These are phyloP conservation scores for Apistogramma diplotaenia DNA, from an alignment of 2,113 vertebrate species.

Conservation along the genomic window DNA sequence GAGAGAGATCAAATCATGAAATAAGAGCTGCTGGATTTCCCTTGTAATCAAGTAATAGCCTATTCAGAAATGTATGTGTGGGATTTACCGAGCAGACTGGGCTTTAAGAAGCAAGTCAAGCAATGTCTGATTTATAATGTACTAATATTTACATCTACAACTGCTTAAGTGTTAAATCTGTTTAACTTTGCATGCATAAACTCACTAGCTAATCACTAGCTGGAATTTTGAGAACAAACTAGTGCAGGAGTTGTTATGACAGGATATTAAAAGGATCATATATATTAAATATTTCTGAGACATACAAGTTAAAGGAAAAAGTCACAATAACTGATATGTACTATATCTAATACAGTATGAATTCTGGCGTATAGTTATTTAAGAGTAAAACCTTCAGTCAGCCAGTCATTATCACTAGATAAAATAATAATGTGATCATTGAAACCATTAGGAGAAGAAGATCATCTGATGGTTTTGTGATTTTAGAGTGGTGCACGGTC, in stretches of 20 bases:
- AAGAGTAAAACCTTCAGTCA: background rate
- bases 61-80: background rate
- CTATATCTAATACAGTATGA: fast-evolving
- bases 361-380: background rate
- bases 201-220: background rate
- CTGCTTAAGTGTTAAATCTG: background rate
- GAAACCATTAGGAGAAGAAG: fast-evolving
- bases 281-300: no score
- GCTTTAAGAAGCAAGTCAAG: constrained; percentile 1
- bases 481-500: background rate
- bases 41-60: background rate
- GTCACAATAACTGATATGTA: background rate
- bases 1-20: background rate
- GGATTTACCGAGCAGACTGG: background rate
- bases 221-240: background rate
- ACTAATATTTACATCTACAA: background rate
- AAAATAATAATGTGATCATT: background rate
- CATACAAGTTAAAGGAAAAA: background rate
- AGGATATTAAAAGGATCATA: no score
- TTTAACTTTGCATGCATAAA: background rate
- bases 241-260: background rate
- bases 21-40: background rate
- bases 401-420: background rate
- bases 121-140: background rate
- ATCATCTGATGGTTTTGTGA: background rate